A percentile compares a stretch with the other conserved stretches of the same genome.
phyloP scores from a whole-genome alignment of 2,888 invertebrate species.

The Agonopterix heracliana region DNA sequence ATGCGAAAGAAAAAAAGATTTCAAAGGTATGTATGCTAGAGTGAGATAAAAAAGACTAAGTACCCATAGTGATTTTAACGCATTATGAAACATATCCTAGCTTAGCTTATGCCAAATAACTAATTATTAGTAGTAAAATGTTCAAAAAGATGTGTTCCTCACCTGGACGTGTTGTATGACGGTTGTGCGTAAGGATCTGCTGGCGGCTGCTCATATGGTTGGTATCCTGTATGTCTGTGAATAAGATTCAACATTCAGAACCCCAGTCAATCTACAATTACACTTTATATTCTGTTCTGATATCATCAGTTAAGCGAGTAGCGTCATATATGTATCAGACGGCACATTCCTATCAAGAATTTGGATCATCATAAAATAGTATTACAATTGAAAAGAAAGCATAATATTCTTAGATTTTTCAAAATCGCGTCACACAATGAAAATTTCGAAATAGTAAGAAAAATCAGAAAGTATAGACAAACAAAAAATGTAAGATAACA shows the following conservation, averaged over 20 bases:
- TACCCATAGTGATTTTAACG: too few species aligned
- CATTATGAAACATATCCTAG: too few species aligned
- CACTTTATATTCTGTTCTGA: not conserved
- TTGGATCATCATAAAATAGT: slow-evolving; percentile 53
- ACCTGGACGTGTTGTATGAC: slow-evolving; percentile 55
- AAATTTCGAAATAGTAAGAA: too few species aligned
- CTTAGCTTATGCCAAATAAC: too few species aligned
- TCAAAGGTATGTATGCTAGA: too few species aligned
- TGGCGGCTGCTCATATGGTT: slow-evolving; percentile 57
- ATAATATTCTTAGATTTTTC: not conserved
- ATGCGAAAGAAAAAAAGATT: too few species aligned
- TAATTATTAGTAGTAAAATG: too few species aligned
- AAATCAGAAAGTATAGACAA: too few species aligned
- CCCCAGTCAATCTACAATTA: not conserved
- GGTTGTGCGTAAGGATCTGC: slow-evolving; percentile 55
- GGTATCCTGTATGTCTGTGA: slow-evolving; percentile 60
- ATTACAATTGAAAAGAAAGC: too few species aligned
- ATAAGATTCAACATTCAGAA: not conserved
- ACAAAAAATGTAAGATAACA: too few species aligned
- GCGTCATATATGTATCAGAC: slow-evolving; percentile 72
- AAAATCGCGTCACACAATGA: not conserved
- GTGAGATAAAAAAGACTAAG: too few species aligned
- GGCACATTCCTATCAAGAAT: slow-evolving; percentile 73
- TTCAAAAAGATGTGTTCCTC: too few species aligned
- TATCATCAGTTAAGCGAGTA: slow-evolving; percentile 40